These are phyloP conservation scores for Cottoperca gobio DNA, from an alignment of 2,797 vertebrate genomes.

Conservation along the genomic window DNA sequence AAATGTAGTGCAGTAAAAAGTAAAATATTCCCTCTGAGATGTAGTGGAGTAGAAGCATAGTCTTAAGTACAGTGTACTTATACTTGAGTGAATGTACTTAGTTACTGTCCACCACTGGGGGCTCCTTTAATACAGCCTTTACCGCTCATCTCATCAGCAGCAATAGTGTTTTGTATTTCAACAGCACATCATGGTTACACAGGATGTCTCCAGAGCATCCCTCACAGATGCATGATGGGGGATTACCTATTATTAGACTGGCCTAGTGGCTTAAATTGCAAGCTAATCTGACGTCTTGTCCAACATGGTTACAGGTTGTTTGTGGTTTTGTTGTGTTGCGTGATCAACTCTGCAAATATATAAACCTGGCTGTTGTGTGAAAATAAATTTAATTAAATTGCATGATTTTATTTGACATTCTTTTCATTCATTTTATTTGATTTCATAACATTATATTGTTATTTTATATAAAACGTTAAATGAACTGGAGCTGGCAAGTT, in stretches of 20 bases:
- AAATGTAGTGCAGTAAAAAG: no score
- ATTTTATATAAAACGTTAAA: not conserved
- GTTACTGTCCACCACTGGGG: no score
- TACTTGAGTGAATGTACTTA: no score
- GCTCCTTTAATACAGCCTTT: not conserved
- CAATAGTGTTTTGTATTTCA: not conserved
- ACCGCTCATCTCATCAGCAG: not conserved
- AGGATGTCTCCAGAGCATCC: conserved; percentile 21
- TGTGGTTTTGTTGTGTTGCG: no score
- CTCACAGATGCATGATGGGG: conserved; percentile 24
- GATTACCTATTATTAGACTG: conserved; percentile 75
- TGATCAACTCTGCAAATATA: not conserved
- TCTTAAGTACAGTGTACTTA: no score
- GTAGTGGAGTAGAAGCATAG: no score
- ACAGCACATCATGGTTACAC: not conserved
- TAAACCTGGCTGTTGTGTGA: not conserved
- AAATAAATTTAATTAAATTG: not conserved
- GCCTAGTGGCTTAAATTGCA: conserved; percentile 56
- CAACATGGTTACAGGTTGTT: conserved; percentile 11
- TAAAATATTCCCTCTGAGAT: no score
- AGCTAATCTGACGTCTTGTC: conserved; percentile 53
- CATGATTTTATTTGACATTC: not conserved
- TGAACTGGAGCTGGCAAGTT: not conserved
- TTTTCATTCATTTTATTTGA: not conserved
- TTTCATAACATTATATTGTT: not conserved